Percentiles rank a stretch among this genome's conserved stretches.
phyloP scores from a whole-genome alignment of 2,113 vertebrate genomes.

The Fulmarus glacialis region DNA sequence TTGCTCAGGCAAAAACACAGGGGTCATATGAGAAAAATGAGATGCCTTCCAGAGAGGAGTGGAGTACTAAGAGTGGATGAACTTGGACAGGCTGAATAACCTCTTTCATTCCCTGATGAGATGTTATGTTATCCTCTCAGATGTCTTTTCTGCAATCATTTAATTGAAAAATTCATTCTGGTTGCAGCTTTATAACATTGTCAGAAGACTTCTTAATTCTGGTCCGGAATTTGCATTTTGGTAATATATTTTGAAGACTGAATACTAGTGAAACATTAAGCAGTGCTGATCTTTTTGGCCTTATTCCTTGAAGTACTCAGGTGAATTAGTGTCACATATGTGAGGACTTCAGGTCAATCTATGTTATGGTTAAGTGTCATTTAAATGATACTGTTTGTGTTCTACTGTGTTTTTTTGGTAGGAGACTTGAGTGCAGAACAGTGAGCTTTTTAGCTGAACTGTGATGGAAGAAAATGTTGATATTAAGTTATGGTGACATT shows the following conservation, averaged over 20 bases:
- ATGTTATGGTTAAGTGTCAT: not conserved
- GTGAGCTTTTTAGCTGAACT: not conserved
- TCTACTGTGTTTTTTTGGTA: not conserved
- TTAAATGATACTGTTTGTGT: not conserved
- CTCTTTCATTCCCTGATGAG: not conserved
- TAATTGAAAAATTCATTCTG: slow-evolving; percentile 43
- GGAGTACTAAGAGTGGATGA: slow-evolving; percentile 22
- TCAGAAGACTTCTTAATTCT: not conserved
- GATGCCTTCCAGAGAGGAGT: not conserved
- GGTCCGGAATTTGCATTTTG: not conserved
- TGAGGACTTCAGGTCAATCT: not conserved
- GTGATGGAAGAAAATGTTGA: not conserved
- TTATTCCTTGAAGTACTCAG: not conserved
- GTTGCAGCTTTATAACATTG: not conserved
- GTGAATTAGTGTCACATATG: not conserved
- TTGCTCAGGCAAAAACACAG: slow-evolving; percentile 37
- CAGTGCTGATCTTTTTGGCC: not conserved
- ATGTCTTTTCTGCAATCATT: not conserved
- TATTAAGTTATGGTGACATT: not conserved
- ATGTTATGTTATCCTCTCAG: slow-evolving; percentile 2
- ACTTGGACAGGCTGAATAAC: slow-evolving; percentile 2
- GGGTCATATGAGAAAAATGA: slow-evolving; percentile 43
- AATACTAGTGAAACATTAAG: not conserved
- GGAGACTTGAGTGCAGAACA: not conserved
- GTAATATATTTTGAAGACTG: not conserved